Base-by-base conservation (phyloP, 2,797 vertebrate genomes). In the Novumbra hubbsi region DNA sequence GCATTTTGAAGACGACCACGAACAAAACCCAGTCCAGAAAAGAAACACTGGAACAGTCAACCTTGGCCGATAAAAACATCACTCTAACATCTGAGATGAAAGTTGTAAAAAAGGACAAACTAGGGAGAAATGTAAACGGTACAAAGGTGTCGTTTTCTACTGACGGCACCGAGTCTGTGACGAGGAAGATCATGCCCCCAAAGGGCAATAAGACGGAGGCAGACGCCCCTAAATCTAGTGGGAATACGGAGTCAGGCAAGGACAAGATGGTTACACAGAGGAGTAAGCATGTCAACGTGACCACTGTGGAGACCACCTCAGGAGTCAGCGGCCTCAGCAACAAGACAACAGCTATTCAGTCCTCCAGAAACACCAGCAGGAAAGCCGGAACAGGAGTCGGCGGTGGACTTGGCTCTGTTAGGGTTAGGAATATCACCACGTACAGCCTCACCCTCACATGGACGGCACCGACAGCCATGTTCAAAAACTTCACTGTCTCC, bases 401-500 rank as follows among this genome's bases (percentile, higher is more conserved):
- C 60, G 77, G 80, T 16, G 90, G 86, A 71, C 79, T 93, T 27
- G 89, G 90, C 24, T 91, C 88, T 5, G 83, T 94, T 60, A 89
- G 86, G 0, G 90, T 94, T 75, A 90, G 88, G 0, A 95, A 97
- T 17, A 84, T 94, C 77, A 94, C 94, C 2, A 93, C 95, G 50
- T 92, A 92, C 45, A 93, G 94, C 3, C 92, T 97, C 68, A 86
- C 92, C 6, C 77, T 98, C 30, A 91, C 85, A 16, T 97, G 96
- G 96, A 89, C 93, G 57, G 92, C 94, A 21, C 93, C 94, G 0
- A 87, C 90, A 1, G 91, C 90, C 16, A 88, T 91, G 80, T 96
- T 96, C 71, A 95, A 94, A 76, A 93, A 93, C 82, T 97, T 96
- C 82, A 90, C 93, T 0, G 85, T 97, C 15, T 90, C 91, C 67